phyloP scores from a whole-genome alignment of 2,797 vertebrate species.

The Sylvilagus floridanus region DNA sequence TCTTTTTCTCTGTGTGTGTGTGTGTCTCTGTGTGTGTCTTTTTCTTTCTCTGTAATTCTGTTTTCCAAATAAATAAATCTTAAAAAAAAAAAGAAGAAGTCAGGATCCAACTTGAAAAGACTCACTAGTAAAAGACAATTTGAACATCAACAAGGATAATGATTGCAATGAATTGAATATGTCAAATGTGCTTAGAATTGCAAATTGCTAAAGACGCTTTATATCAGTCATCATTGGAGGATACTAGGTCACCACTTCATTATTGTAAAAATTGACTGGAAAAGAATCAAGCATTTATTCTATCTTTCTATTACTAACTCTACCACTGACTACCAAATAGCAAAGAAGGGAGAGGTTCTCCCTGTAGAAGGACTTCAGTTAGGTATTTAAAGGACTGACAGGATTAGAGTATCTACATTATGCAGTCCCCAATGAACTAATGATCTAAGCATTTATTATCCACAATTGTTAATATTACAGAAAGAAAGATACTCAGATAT shows the following conservation, averaged over 20 bases:
- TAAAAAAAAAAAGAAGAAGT: too few relatives aligned
- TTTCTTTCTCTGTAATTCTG: too few relatives aligned
- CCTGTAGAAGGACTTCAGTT: not conserved
- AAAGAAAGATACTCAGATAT: not conserved
- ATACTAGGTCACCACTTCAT: not conserved
- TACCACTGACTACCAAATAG: not conserved
- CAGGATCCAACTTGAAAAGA: not conserved
- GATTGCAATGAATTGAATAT: not conserved
- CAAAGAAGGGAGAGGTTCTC: not conserved
- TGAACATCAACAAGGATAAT: not conserved
- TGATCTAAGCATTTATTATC: not conserved
- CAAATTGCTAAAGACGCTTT: constrained; percentile 1
- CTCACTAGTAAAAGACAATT: not conserved
- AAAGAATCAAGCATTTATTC: constrained; percentile 30
- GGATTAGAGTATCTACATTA: not conserved
- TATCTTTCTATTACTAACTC: not conserved
- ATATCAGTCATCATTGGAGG: not conserved
- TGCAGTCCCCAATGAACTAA: not conserved
- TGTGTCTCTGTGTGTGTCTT: too few relatives aligned
- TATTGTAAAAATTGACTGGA: not conserved
- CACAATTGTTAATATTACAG: not conserved
- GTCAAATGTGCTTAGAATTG: constrained; percentile 21
- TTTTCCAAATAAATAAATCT: too few relatives aligned
- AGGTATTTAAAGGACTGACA: not conserved
- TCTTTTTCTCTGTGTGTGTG: too few relatives aligned